phyloP scores from a whole-genome alignment of 2,888 invertebrate genomes.

The Synergus gifuensis region DNA sequence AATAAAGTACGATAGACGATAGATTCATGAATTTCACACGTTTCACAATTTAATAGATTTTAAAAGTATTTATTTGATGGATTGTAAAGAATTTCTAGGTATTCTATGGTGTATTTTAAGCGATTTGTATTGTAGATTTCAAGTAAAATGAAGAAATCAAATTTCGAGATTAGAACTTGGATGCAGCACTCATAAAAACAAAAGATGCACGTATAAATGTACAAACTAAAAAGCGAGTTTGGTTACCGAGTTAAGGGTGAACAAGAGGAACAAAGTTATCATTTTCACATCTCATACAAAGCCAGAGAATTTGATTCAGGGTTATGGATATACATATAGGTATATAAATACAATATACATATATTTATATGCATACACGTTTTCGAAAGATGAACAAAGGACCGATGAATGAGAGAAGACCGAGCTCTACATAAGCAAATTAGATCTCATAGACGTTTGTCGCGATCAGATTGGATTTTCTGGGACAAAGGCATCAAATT shows the following conservation, averaged over 20 bases:
- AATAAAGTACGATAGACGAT: no score
- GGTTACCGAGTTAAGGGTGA: slow-evolving; percentile 10
- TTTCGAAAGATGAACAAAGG: slow-evolving; percentile 1
- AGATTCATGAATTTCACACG: no score
- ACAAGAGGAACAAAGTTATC: slow-evolving; percentile 37
- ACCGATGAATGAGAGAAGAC: slow-evolving; percentile 21
- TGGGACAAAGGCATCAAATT: slow-evolving; percentile 34
- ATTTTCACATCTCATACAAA: slow-evolving; percentile 21
- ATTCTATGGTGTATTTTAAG: no score
- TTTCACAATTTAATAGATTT: no score
- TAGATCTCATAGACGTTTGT: slow-evolving; percentile 28
- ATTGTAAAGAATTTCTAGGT: no score
- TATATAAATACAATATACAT: background rate
- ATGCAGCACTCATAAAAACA: background rate
- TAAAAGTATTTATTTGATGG: no score
- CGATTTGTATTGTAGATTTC: no score
- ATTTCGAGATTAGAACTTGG: no score
- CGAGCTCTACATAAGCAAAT: slow-evolving; percentile 25
- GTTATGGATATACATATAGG: background rate
- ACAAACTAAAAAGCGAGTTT: slow-evolving; percentile 14
- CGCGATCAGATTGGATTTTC: slow-evolving; percentile 24
- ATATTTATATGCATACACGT: background rate
- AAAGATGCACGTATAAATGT: slow-evolving; percentile 22
- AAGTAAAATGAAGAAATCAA: no score
- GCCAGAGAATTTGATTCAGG: slow-evolving; percentile 3